Conservation (phyloP, 2,888 invertebrate species). For the Xestia xanthographa region DNA sequence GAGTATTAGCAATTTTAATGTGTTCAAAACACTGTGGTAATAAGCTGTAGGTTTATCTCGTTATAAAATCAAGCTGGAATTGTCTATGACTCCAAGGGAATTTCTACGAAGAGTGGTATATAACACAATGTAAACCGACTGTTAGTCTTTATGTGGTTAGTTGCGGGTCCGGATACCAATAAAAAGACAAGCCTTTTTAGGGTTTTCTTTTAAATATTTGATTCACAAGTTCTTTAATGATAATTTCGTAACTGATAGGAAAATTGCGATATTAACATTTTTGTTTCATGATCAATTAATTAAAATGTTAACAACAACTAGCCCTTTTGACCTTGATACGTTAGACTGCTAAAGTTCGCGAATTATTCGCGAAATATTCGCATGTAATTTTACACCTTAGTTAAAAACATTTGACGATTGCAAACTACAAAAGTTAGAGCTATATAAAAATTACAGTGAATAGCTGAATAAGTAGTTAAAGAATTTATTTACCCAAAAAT, state of each 20-base stretch:
- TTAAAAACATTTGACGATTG: too few species aligned
- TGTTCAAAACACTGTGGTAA: conserved; percentile 72
- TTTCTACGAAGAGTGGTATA: conserved; percentile 30
- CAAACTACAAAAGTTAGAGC: too few species aligned
- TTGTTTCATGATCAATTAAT: not conserved
- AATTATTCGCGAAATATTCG: too few species aligned
- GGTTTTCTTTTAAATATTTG: not conserved
- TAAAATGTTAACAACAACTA: too few species aligned
- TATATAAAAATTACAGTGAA: too few species aligned
- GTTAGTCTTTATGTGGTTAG: conserved; percentile 22
- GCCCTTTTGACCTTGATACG: too few species aligned
- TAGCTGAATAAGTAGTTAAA: too few species aligned
- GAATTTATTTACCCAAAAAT: too few species aligned
- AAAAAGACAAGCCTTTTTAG: not conserved
- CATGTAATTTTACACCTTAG: too few species aligned
- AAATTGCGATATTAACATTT: not conserved
- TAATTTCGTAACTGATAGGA: not conserved
- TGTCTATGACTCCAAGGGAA: conserved; percentile 53
- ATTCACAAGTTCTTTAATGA: not conserved
- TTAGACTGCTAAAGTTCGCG: too few species aligned
- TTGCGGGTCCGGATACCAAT: conserved; percentile 53
- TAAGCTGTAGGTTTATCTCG: conserved; percentile 66
- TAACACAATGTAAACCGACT: conserved; percentile 4
- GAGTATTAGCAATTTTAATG: conserved; percentile 75
- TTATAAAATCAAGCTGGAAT: conserved; percentile 66